Evolutionary conservation across 1,140 invertebrate species (phyloP).

Genomic region (Drosophila punjabiensis): DNA sequence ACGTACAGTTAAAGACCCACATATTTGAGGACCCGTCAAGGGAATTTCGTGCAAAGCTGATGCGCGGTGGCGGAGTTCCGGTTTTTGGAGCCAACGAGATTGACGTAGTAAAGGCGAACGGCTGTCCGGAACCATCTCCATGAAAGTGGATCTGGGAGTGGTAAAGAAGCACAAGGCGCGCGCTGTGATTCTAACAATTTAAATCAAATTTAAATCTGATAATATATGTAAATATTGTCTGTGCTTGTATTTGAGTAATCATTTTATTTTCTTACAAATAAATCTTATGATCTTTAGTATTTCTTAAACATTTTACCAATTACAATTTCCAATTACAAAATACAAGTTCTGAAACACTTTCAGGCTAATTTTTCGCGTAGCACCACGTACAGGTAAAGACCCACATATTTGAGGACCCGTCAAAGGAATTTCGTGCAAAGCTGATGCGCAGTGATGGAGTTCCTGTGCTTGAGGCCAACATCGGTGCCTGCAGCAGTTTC

Average conservation of each 20-base stretch:
- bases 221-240: too few species aligned
- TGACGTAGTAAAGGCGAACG: slow-evolving; percentile 89
- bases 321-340: too few species aligned
- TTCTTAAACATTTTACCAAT: too few species aligned
- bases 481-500: slow-evolving; percentile 44
- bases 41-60: slow-evolving; percentile 94
- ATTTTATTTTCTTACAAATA: too few species aligned
- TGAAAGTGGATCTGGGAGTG: slow-evolving; percentile 76
- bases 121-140: slow-evolving; percentile 77
- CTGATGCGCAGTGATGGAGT: slow-evolving; percentile 94
- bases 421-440: slow-evolving; percentile 95
- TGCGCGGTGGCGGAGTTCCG: slow-evolving; percentile 93
- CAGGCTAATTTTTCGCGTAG: too few species aligned
- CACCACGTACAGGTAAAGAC: slow-evolving; percentile 89
- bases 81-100: slow-evolving; percentile 66
- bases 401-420: slow-evolving; percentile 88
- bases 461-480: slow-evolving; percentile 64
- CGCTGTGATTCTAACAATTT: slow-evolving; percentile 86
- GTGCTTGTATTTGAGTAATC: too few species aligned
- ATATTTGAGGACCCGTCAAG: slow-evolving; percentile 91
- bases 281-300: too few species aligned
- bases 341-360: too few species aligned
- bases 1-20: slow-evolving; percentile 87
- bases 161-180: slow-evolving; percentile 89
- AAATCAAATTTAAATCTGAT: too few species aligned